phyloP scores from a whole-genome alignment of 2,113 vertebrate genomes.

The Casuarius casuarius region DNA sequence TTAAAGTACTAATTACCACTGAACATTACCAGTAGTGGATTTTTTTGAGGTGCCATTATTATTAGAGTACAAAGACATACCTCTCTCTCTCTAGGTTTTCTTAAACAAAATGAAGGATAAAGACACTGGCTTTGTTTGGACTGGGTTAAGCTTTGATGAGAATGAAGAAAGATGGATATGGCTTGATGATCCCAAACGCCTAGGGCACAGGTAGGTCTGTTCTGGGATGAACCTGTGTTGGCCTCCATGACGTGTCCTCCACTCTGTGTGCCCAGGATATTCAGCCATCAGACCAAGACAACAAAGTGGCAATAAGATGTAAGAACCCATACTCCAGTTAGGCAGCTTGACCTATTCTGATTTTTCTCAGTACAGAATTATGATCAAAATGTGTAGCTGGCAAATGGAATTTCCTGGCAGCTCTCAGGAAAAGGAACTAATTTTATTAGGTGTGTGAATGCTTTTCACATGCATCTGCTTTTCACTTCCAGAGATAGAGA shows the following conservation, averaged over 20 bases:
- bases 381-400: background rate
- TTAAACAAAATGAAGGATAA: background rate
- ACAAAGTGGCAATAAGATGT: background rate
- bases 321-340: background rate
- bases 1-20: background rate
- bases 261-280: fast-evolving
- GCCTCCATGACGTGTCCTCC: fast-evolving
- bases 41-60: background rate
- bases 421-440: background rate
- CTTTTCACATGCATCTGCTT: background rate
- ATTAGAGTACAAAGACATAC: background rate
- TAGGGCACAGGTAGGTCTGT: background rate
- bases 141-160: background rate
- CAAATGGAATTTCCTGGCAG: background rate
- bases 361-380: background rate
- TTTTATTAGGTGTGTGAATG: background rate
- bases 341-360: background rate
- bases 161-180: background rate
- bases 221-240: background rate
- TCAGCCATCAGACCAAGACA: background rate
- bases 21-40: background rate
- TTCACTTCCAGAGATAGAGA: background rate
- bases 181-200: background rate
- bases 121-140: background rate
- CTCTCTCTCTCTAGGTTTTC: background rate